Evolutionary conservation across 2,113 vertebrate species (phyloP).

Genomic region (Nematolebias whitei): DNA sequence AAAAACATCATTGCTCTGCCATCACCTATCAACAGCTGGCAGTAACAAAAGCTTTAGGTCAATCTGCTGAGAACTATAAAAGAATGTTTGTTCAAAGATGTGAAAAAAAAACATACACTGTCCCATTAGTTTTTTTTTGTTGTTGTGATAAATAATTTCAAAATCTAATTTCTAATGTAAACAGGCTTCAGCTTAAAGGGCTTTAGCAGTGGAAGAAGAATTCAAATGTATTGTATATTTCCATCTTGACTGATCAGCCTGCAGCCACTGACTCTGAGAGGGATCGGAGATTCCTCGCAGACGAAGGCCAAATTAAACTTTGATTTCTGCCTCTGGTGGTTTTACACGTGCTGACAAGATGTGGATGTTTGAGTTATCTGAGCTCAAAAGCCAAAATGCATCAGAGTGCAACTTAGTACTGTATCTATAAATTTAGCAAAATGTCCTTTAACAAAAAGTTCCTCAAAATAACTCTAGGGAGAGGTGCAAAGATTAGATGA

Average conservation of each 20-base stretch:
- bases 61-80: too few species aligned
- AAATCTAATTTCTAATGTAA: too few species aligned
- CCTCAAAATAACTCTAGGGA: neutral
- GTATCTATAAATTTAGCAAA: neutral
- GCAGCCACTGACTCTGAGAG: slow-evolving; percentile 15
- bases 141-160: too few species aligned
- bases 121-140: neutral
- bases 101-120: too few species aligned
- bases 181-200: slow-evolving; percentile 13
- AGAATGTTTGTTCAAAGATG: too few species aligned
- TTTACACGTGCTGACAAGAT: slow-evolving; percentile 14
- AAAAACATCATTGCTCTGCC: too few species aligned
- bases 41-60: neutral
- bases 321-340: slow-evolving; percentile 36
- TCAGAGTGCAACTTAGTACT: neutral
- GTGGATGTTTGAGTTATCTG: slow-evolving; percentile 16
- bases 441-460: neutral
- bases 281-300: slow-evolving; percentile 23
- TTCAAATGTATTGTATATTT: slow-evolving; percentile 12
- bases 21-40: neutral
- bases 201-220: neutral
- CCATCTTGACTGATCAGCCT: slow-evolving; percentile 35
- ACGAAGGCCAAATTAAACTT: slow-evolving; percentile 50
- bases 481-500: neutral
- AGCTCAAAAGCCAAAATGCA: slow-evolving; percentile 5